Evolutionary conservation across 2,888 invertebrate species (phyloP), one percentile per base, ranked within the genome.

Genomic region (Synergus japonicus): DNA sequence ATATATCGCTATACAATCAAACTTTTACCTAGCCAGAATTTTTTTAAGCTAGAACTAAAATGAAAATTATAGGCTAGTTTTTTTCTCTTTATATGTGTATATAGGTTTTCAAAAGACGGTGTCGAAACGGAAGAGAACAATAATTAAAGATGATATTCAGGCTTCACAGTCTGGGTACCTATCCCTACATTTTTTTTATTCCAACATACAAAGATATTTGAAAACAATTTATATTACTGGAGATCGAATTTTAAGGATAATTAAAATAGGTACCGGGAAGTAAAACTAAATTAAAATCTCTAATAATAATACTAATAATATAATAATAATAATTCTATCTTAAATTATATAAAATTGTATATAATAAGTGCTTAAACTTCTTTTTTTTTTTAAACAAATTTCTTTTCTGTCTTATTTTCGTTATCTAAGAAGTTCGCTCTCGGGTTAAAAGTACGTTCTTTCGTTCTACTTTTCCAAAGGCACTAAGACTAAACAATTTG

Each of bases 401-500:
- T 60, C 12, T 60, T 60, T 60, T 60, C 22, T 10, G 22, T 60
- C 22, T 60, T 60, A 60, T 60, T 60, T 60, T 60, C 22, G 60
- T 60, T 60, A 22, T 60, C 60, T 60, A 22, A 12, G 18, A 54
- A 60, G 18, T 60, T 60, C 22, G 60, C 18, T 60, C 60, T 60
- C 22, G 60, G 60, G 12, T 60, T 60, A 22, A 22, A 60, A 22
- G 18, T n/a, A 60, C 9, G n/a, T 8, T 54, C n/a, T 54, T 54
- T 60, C 22, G 1, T 22, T 60, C 12, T 60, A 60, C 15, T 73
- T 69, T 73, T 73, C 37, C n/a, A 73, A 73, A 54, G 54, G 73
- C 73, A 73, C 73, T 73, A 73, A 73, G 54, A 73, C 73, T 73
- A 73, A 73, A 73, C n/a, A 15, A 73, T 54, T 73, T 73, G 37